Evolutionary conservation across 2,888 invertebrate genomes (phyloP).

Genomic region (Hydriomena furcata): DNA sequence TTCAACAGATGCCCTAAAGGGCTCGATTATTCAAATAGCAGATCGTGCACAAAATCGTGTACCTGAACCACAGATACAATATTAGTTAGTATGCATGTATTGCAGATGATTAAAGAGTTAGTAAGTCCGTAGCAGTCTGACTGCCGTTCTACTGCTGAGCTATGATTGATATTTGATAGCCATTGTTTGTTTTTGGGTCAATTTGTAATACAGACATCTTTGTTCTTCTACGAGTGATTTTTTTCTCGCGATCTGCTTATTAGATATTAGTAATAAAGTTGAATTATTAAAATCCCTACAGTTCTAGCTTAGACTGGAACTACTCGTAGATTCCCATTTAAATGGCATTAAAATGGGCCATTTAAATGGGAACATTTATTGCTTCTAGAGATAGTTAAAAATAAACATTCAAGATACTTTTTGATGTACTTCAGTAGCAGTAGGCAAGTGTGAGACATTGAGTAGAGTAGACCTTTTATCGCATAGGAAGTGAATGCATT

Average conservation of each 20-base stretch:
- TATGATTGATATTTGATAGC: constrained; percentile 67
- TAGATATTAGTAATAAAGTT: too few species aligned
- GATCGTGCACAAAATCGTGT: constrained; percentile 47
- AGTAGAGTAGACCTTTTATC: constrained; percentile 13
- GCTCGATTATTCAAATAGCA: constrained; percentile 58
- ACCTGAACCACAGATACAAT: constrained; percentile 1
- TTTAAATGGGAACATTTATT: too few species aligned
- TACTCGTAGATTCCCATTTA: too few species aligned
- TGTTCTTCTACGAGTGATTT: constrained; percentile 36
- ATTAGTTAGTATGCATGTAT: not conserved
- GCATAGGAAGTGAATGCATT: constrained; percentile 22
- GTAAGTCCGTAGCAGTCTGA: constrained; percentile 48
- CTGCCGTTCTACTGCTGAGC: constrained; percentile 40
- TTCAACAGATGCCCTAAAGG: constrained; percentile 42
- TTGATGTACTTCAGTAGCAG: constrained; percentile 1
- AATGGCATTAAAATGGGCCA: too few species aligned
- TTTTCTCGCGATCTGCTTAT: not conserved
- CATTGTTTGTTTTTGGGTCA: constrained; percentile 69
- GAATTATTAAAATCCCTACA: too few species aligned
- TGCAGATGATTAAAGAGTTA: constrained; percentile 2
- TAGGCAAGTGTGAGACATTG: constrained; percentile 9
- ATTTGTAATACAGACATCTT: constrained; percentile 46
- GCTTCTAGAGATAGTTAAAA: too few species aligned
- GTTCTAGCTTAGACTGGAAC: too few species aligned
- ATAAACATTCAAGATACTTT: not conserved